Conservation (phyloP, 2,113 vertebrate species). For the Orientallactaga bullata region DNA sequence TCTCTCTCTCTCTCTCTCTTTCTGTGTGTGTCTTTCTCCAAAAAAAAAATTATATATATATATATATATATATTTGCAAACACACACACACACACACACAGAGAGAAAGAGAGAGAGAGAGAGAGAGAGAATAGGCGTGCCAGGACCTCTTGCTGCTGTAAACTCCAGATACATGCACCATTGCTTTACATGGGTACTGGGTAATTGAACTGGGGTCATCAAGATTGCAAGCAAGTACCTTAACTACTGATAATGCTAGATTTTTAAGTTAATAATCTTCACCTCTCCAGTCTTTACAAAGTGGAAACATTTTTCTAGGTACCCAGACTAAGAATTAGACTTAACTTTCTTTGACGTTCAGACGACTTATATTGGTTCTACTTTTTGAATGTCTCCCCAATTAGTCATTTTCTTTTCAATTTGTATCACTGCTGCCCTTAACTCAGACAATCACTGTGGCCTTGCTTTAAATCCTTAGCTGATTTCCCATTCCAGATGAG, state of each 20-base stretch:
- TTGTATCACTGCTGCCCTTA: background rate
- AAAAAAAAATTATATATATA: too few relatives aligned
- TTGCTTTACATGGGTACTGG: too few relatives aligned
- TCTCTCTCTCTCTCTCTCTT: too few relatives aligned
- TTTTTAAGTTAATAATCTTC: slow-evolving; percentile 26
- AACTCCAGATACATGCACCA: too few relatives aligned
- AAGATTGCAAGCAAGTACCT: too few relatives aligned
- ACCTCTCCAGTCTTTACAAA: background rate
- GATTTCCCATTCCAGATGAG: slow-evolving; percentile 41
- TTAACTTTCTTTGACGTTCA: background rate
- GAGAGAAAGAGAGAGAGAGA: too few relatives aligned
- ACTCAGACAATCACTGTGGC: slow-evolving; percentile 39
- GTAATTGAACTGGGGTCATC: too few relatives aligned
- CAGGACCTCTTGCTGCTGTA: too few relatives aligned
- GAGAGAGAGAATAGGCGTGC: too few relatives aligned
- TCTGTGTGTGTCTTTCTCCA: too few relatives aligned
- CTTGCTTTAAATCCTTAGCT: slow-evolving; percentile 51
- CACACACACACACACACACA: too few relatives aligned
- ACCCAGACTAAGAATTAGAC: background rate
- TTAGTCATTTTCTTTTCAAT: slow-evolving; percentile 59
- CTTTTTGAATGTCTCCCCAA: slow-evolving; percentile 51
- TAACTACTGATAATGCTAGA: background rate
- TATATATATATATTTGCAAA: too few relatives aligned
- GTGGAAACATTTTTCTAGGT: background rate
- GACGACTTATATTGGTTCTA: background rate